Evolutionary conservation across 2,888 invertebrate species (phyloP).

Genomic region (Himalopsyche tibetana): DNA sequence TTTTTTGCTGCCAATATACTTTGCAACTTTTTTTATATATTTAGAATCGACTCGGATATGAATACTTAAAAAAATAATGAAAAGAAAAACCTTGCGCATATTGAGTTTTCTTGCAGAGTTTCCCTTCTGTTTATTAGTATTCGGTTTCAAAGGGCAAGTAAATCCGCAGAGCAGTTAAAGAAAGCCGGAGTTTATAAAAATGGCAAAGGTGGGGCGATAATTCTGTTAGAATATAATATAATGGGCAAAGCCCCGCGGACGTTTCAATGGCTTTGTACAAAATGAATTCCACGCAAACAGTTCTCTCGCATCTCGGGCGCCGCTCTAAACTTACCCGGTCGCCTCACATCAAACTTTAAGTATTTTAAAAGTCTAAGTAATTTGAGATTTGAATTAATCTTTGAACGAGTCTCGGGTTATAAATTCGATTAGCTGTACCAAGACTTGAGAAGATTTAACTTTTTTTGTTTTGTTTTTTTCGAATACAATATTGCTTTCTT

Average conservation of each 20-base stretch:
- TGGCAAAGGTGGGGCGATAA: conserved; percentile 34
- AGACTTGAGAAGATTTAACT: not conserved
- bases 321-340: not conserved
- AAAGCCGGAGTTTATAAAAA: conserved; percentile 6
- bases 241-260: conserved; percentile 21
- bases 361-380: not conserved
- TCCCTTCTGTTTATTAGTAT: conserved; percentile 23
- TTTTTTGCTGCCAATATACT: too few relatives aligned
- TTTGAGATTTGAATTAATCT: not conserved
- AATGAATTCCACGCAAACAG: conserved; percentile 10
- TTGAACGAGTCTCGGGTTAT: not conserved
- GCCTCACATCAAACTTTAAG: not conserved
- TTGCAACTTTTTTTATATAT: too few relatives aligned
- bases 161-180: conserved; percentile 26
- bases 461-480: not conserved
- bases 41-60: too few relatives aligned
- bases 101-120: not conserved
- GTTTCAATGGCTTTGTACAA: conserved; percentile 25
- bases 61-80: too few relatives aligned
- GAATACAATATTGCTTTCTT: not conserved
- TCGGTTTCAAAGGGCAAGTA: conserved; percentile 21
- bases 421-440: not conserved
- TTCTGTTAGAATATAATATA: not conserved
- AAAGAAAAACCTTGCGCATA: too few relatives aligned
- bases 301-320: conserved; percentile 12